Percentiles rank a stretch among this genome's conserved stretches.
phyloP scores from a whole-genome alignment of 1,140 invertebrate genomes.

The Eumaeus atala region DNA sequence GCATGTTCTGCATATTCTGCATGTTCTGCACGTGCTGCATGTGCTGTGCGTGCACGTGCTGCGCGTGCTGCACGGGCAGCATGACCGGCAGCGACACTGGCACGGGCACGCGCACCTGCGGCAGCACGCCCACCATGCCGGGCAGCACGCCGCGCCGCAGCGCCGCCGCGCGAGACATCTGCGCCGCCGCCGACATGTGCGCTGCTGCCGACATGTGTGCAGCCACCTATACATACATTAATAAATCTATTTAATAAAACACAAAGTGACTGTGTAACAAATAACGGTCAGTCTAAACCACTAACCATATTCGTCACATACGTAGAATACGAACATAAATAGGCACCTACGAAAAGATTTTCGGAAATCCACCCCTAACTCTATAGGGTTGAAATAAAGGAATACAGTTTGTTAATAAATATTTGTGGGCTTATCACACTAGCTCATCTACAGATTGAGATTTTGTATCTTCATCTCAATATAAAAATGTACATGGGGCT shows the following conservation, averaged over 20 bases:
- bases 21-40: slow-evolving; percentile 25
- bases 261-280: no score
- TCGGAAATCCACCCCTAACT: no score
- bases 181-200: slow-evolving; percentile 38
- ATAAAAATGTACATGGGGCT: neutral
- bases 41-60: slow-evolving; percentile 17
- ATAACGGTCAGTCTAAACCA: no score
- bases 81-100: slow-evolving; percentile 60
- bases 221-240: slow-evolving; percentile 61
- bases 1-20: slow-evolving; percentile 31
- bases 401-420: no score
- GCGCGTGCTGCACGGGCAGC: slow-evolving; percentile 38
- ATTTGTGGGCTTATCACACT: no score
- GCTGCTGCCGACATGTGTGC: slow-evolving; percentile 60
- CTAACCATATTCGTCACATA: no score
- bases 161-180: slow-evolving; percentile 36
- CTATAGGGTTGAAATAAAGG: no score
- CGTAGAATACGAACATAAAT: no score
- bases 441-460: no score
- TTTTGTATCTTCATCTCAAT: no score
- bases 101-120: slow-evolving; percentile 54
- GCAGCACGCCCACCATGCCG: slow-evolving; percentile 40
- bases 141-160: slow-evolving; percentile 49
- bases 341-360: no score
- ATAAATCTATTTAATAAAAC: no score